These are phyloP conservation scores for Zaprionus ghesquierei DNA, from an alignment of 1,140 invertebrate genomes.

Conservation along the genomic window DNA sequence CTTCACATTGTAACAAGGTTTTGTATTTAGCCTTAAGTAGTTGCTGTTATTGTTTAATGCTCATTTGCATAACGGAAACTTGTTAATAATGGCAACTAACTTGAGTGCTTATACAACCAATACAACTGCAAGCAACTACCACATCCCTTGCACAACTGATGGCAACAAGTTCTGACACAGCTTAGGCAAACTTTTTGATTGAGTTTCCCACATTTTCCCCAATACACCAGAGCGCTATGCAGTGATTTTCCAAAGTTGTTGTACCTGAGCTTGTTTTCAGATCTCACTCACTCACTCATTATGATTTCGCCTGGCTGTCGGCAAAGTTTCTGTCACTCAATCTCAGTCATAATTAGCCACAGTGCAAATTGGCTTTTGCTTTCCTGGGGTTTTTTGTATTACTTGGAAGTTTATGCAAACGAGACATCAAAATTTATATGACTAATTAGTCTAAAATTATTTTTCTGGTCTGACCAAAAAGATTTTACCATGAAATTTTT, in stretches of 20 bases:
- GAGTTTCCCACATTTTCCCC: conserved; percentile 57
- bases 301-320: conserved; percentile 38
- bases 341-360: conserved; percentile 65
- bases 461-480: conserved; percentile 24
- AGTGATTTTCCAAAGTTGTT: conserved; percentile 47
- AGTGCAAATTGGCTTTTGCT: conserved; percentile 41
- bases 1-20: neutral
- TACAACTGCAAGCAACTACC: neutral
- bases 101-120: conserved; percentile 28
- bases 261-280: conserved; percentile 61
- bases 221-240: conserved; percentile 15
- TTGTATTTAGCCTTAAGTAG: neutral
- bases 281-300: conserved; percentile 52
- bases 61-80: conserved; percentile 73
- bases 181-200: conserved; percentile 73
- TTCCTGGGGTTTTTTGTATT: conserved; percentile 29
- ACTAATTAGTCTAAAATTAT: conserved; percentile 63
- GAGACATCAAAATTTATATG: conserved; percentile 50
- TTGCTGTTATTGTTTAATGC: conserved; percentile 15
- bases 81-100: conserved; percentile 64
- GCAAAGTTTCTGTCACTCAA: conserved; percentile 61
- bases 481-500: neutral
- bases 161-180: conserved; percentile 51
- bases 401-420: conserved; percentile 61
- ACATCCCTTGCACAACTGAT: neutral